phyloP scores from a whole-genome alignment of 2,797 vertebrate genomes.

The Enteromius paludinosus region DNA sequence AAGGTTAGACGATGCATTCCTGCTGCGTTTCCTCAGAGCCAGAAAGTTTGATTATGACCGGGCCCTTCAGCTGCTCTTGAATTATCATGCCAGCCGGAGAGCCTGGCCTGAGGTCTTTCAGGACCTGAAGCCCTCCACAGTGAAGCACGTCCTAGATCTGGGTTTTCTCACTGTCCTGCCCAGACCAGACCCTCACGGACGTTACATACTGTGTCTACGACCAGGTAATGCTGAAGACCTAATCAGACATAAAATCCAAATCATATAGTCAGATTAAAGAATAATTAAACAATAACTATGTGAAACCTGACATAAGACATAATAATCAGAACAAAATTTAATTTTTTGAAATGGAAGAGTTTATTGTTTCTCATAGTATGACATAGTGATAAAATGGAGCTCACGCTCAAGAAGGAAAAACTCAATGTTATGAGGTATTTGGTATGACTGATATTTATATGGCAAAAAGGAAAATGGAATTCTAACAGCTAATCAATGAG shows the following conservation, averaged over 20 bases:
- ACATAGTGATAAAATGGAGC: no score
- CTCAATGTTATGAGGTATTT: no score
- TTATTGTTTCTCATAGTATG: not conserved
- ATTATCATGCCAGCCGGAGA: slow-evolving; percentile 90
- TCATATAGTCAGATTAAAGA: not conserved
- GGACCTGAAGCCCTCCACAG: slow-evolving; percentile 89
- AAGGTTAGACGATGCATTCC: slow-evolving; percentile 90
- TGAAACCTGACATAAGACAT: not conserved
- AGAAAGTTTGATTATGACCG: slow-evolving; percentile 98
- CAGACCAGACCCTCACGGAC: slow-evolving; percentile 85
- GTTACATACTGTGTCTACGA: slow-evolving; percentile 90
- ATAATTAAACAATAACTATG: not conserved
- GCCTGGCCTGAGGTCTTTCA: slow-evolving; percentile 96
- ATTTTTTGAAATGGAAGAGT: not conserved
- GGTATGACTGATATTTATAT: no score
- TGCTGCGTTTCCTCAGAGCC: slow-evolving; percentile 94
- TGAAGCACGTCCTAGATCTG: slow-evolving; percentile 90
- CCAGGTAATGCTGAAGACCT: slow-evolving; percentile 79
- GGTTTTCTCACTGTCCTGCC: slow-evolving; percentile 96
- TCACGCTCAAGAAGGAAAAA: no score
- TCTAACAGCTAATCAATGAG: no score
- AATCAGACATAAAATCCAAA: not conserved
- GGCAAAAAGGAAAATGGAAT: no score
- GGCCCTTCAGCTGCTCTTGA: slow-evolving; percentile 92
- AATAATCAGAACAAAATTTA: not conserved